phyloP scores from a whole-genome alignment of 2,888 invertebrate species.

The Hypsopygia costalis region DNA sequence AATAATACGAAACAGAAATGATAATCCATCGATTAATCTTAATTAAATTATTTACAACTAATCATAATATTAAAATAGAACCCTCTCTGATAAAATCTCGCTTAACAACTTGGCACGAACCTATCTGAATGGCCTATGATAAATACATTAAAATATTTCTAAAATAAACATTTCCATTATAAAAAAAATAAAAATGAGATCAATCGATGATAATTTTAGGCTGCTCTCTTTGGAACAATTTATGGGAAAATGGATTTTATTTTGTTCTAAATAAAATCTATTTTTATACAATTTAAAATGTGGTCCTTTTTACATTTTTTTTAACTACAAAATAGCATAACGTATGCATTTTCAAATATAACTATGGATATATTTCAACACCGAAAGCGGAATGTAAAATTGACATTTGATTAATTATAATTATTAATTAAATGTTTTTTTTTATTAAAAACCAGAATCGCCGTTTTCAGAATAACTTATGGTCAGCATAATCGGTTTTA shows the following conservation, averaged over 20 bases:
- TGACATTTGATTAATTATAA: slow-evolving; percentile 29
- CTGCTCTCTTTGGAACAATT: slow-evolving; percentile 80
- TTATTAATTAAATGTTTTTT: slow-evolving; percentile 6
- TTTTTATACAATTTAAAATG: slow-evolving; percentile 31
- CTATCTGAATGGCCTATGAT: slow-evolving; percentile 34
- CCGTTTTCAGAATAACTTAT: slow-evolving; percentile 1
- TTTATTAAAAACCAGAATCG: slow-evolving; percentile 2
- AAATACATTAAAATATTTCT: slow-evolving; percentile 43
- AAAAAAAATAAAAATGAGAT: slow-evolving; percentile 75
- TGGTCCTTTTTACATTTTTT: slow-evolving; percentile 41
- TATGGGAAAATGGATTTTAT: slow-evolving; percentile 51
- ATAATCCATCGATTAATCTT: slow-evolving; percentile 39
- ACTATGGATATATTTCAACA: slow-evolving; percentile 46
- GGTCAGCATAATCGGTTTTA: not conserved
- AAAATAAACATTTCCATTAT: slow-evolving; percentile 73
- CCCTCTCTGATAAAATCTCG: slow-evolving; percentile 55
- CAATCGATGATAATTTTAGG: slow-evolving; percentile 78
- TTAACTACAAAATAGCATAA: slow-evolving; percentile 19
- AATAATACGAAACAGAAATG: slow-evolving; percentile 27
- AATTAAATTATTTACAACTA: slow-evolving; percentile 51
- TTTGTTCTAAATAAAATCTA: slow-evolving; percentile 30
- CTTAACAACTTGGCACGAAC: slow-evolving; percentile 67
- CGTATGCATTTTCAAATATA: slow-evolving; percentile 22
- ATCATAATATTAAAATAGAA: slow-evolving; percentile 54
- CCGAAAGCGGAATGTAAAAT: slow-evolving; percentile 67